These are phyloP conservation scores for Coecobrya sp. DNA, from an alignment of 2,888 invertebrate genomes.

Conservation along the genomic window DNA sequence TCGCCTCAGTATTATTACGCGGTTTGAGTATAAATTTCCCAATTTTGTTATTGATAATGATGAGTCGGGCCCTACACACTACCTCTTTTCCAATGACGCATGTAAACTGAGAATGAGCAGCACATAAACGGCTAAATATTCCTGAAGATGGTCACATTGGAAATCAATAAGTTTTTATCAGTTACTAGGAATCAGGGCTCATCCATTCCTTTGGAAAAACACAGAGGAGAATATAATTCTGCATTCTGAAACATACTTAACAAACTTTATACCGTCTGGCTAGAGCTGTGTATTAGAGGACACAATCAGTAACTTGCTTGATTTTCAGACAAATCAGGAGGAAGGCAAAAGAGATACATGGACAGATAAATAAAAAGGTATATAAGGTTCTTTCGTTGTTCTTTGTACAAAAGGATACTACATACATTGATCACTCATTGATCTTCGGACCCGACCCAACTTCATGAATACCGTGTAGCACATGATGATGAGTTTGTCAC, in stretches of 20 bases:
- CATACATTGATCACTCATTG: conserved; percentile 7
- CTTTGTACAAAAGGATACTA: not conserved
- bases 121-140: conserved; percentile 25
- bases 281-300: not conserved
- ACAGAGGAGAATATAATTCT: not conserved
- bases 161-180: conserved; percentile 73
- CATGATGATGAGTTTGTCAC: conserved; percentile 47
- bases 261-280: not conserved
- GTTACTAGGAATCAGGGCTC: conserved; percentile 69
- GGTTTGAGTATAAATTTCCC: conserved; percentile 38
- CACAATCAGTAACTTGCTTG: not conserved
- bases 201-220: conserved; percentile 17
- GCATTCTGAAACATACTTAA: not conserved
- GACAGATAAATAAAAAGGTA: conserved; percentile 50
- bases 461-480: not conserved
- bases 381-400: not conserved
- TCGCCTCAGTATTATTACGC: not conserved
- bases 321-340: conserved; percentile 26
- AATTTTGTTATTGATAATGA: conserved; percentile 42
- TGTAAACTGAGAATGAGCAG: conserved; percentile 62
- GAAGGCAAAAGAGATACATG: conserved; percentile 48
- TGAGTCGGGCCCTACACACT: not conserved
- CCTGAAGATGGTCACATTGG: not conserved
- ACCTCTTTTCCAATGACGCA: conserved; percentile 33
- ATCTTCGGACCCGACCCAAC: not conserved